Conservation (phyloP, 2,888 invertebrate genomes). For the Tubulanus polymorphus region DNA sequence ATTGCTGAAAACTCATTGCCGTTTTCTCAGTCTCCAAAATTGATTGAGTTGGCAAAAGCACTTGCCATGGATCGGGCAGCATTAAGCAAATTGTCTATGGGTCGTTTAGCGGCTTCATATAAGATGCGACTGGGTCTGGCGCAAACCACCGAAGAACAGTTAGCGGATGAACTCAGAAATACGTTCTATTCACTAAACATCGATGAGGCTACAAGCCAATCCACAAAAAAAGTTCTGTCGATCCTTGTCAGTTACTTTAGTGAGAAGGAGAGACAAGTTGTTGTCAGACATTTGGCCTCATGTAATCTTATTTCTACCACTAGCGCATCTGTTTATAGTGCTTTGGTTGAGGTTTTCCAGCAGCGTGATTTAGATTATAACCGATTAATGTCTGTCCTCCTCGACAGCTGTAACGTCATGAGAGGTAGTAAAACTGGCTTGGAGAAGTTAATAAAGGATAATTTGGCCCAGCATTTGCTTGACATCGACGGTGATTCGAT, state of each 20-base stretch:
- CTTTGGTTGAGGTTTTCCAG: not conserved
- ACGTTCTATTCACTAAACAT: conserved; percentile 14
- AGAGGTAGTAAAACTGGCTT: conserved; percentile 5
- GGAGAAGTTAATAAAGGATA: not conserved
- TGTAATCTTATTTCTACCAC: conserved; percentile 2
- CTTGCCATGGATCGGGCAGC: conserved; percentile 16
- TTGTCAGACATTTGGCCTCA: conserved; percentile 8
- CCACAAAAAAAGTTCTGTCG: conserved; percentile 16
- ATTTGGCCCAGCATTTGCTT: conserved; percentile 6
- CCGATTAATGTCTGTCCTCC: not conserved
- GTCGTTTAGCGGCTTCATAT: conserved; percentile 13
- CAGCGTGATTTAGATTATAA: not conserved
- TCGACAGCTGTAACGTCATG: conserved; percentile 4
- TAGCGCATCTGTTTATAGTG: conserved; percentile 3
- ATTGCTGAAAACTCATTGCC: conserved; percentile 16
- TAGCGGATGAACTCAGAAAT: conserved; percentile 4
- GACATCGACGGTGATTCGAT: conserved; percentile 21
- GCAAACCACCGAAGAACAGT: conserved; percentile 4
- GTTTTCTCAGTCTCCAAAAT: conserved; percentile 12
- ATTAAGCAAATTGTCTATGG: conserved; percentile 12
- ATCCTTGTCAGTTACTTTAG: conserved; percentile 9
- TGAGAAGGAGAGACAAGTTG: not conserved
- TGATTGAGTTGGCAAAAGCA: conserved; percentile 18
- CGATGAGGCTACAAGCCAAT: conserved; percentile 20
- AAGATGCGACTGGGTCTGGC: conserved; percentile 10